Base-by-base conservation (phyloP, 2,888 invertebrate species). In the Lasius platythorax region DNA sequence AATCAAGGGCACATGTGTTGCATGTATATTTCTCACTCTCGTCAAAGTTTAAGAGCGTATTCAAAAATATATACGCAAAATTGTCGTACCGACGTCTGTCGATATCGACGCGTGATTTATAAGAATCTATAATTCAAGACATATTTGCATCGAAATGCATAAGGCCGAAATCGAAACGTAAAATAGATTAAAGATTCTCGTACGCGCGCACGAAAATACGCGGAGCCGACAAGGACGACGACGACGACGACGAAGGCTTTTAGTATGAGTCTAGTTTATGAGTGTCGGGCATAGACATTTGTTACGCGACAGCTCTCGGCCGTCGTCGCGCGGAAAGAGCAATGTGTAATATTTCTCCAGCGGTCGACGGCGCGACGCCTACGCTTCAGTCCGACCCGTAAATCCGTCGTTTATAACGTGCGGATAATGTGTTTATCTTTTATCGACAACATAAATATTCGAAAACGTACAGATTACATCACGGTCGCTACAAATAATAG, bases 371-470 rank as follows among this genome's bases (percentile, higher is more conserved):
- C 68, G 66, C 87, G 91, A 91, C 90, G 91, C 91, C 89, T 88
- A 90, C 91, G 89, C 90, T 87, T 89, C 85, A 88, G 68, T 83
- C 58, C 72, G 70, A 58, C 50, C 84, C 89, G 87, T 91, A 92
- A 92, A 92, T 92, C 88, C 83, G 37, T 70, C 87, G 81, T 90
- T 91, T 91, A 91, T 87, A 89, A 89, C 91, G 84, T 66, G 83
- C 82, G 83, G 88, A 89, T 91, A 92, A 92, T 91, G 88, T 91
- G 90, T 92, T 91, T 91, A 89, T 92, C 88, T 90, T 91, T 91
- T 92, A 91, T 91, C 89, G 90, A 83, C 88, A 85, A 86, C 87
- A 89, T 91, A 91, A 90, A 92, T 92, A 91, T 90, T 88, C 88
- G 85, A 75, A 75, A 85, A 84, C 82, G 83, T 79, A 82, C 67